phyloP scores from a whole-genome alignment of 2,888 invertebrate genomes.

The Amblyteles armatorius region DNA sequence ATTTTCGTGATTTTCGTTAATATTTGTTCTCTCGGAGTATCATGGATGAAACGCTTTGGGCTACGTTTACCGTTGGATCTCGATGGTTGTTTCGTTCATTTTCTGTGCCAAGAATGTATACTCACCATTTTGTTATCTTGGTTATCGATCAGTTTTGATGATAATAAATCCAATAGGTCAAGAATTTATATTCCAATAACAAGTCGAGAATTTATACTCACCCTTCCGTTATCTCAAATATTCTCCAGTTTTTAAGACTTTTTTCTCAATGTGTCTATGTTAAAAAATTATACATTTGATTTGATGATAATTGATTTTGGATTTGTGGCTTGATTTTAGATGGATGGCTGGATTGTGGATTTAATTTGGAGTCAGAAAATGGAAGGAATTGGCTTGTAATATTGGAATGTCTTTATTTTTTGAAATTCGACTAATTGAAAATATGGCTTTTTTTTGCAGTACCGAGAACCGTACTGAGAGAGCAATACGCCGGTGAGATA shows the following conservation, averaged over 20 bases:
- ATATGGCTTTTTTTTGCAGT: constrained; percentile 85
- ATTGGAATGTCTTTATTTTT: not conserved
- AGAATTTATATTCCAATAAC: no score
- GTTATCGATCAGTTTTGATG: no score
- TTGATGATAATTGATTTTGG: not conserved
- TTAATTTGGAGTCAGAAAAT: not conserved
- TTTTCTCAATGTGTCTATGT: not conserved
- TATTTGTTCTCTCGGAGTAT: not conserved
- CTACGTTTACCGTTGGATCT: not conserved
- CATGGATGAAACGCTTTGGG: not conserved
- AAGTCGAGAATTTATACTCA: not conserved
- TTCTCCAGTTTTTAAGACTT: not conserved
- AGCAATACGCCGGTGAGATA: constrained; percentile 92
- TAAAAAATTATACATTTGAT: not conserved
- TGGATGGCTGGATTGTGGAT: not conserved
- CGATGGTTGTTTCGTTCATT: not conserved
- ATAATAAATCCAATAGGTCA: no score
- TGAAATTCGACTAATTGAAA: not conserved
- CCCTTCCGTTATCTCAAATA: not conserved
- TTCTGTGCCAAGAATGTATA: not conserved
- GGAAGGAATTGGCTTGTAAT: not conserved
- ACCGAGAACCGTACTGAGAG: constrained; percentile 93
- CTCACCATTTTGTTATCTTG: no score
- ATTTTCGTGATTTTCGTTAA: not conserved
- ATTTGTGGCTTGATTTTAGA: no score